Evolutionary conservation across 2,797 vertebrate species (phyloP), one percentile per base, ranked within the genome.

Genomic region (Acanthurus tractus): DNA sequence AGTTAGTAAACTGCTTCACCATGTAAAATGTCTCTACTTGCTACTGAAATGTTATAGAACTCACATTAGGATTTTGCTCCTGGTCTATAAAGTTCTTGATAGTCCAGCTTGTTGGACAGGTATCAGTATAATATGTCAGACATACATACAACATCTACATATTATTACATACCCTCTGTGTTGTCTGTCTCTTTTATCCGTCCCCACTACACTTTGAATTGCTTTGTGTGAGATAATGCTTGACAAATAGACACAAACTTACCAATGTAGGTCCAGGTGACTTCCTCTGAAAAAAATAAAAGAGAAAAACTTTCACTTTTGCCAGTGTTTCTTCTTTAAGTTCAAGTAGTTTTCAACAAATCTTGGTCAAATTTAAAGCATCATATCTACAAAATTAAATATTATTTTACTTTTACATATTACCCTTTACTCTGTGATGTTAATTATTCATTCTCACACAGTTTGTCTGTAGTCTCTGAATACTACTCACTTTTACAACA

Each of bases 241-340:
- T 2, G 17, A 49, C 14, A 10, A 75, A 69, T 44, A 42, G 70
- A 58, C 22, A 62, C 72, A 14, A 44, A 91, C 93, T 93, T 77
- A 94, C 94, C 94, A 20, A 75, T 87, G 81, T 94, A 94, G 61
- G 86, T 92, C 94, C 94, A 94, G 70, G 79, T 46, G 34, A 85
- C 65, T 79, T 91, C 80, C 25, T 81, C 94, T 94, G 80, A 63
- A 91, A 90, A 82, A 71, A 82, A 83, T 4, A 48, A 29, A 57
- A 81, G 6, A 81, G 15, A 68, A 70, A 70, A 70, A 20, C 2
- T 58, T 46, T 25, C 8, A 11, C 38, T 75, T 52, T 73, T n/a
- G 2, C 45, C 3, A 48, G 1, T 42, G 61, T 2, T 50, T 3
- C 9, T 57, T 53, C 12, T 53, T 45, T 18, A 20, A 22, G 8